These are phyloP conservation scores for Scaptomyza polygonia DNA, from an alignment of 2,888 invertebrate species.

Conservation along the genomic window DNA sequence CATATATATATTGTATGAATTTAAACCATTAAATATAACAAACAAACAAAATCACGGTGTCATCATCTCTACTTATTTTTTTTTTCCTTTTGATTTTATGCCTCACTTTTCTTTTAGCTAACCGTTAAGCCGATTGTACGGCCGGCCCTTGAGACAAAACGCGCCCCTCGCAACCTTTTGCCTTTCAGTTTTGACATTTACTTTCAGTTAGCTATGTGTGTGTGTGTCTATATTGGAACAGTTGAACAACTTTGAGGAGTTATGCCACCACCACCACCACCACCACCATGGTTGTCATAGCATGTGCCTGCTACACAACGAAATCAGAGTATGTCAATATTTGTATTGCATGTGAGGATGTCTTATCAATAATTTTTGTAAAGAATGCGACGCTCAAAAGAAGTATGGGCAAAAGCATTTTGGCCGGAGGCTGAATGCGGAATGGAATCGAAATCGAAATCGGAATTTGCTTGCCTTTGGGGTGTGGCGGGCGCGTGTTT, in stretches of 20 bases:
- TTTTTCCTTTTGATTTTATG: slow-evolving; percentile 35
- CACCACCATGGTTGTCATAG: background rate
- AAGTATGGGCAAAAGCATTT: slow-evolving; percentile 28
- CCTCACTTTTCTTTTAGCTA: slow-evolving; percentile 21
- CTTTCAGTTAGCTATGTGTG: slow-evolving; percentile 21
- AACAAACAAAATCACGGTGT: slow-evolving; percentile 43
- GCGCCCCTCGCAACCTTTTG: slow-evolving; percentile 34
- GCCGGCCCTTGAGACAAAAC: slow-evolving; percentile 59
- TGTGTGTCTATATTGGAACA: background rate
- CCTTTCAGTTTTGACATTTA: slow-evolving; percentile 69
- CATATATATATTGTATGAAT: slow-evolving; percentile 68
- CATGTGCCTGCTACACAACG: slow-evolving; percentile 7
- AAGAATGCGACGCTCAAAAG: slow-evolving; percentile 57
- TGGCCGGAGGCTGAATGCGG: slow-evolving; percentile 33
- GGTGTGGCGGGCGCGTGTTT: slow-evolving; percentile 62
- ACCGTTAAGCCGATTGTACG: slow-evolving; percentile 64
- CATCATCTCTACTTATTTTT: slow-evolving; percentile 61
- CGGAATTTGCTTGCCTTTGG: slow-evolving; percentile 8
- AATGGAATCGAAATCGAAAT: slow-evolving; percentile 5
- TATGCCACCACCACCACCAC: slow-evolving; percentile 18
- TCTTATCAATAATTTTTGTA: slow-evolving; percentile 76
- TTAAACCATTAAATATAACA: slow-evolving; percentile 66
- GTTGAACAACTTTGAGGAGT: slow-evolving; percentile 4
- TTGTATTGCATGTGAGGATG: slow-evolving; percentile 70
- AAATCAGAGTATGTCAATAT: slow-evolving; percentile 76